Conservation (phyloP, 30 jellyfish, hydroid and myxozoan genomes). For the Rhopilema esculentum region DNA sequence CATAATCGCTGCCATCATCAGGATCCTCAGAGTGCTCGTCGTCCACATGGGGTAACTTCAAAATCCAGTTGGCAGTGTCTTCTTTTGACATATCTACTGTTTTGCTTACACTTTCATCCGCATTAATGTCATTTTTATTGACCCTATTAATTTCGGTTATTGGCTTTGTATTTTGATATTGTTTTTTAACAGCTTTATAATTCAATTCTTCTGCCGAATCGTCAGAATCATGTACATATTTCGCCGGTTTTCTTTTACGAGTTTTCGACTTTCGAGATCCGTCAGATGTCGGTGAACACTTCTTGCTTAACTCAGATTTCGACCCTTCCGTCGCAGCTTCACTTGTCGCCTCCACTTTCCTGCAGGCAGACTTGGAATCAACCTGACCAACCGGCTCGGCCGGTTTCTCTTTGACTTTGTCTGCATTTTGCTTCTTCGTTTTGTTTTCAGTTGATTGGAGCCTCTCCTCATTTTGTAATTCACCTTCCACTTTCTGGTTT, state of each 20-base stretch:
- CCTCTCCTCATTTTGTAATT: not conserved
- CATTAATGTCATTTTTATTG: not conserved
- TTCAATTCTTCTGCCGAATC: slow-evolving; percentile 54
- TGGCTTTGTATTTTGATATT: not conserved
- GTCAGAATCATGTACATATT: slow-evolving; percentile 18
- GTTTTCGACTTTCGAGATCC: slow-evolving; percentile 35
- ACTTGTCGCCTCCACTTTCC: not conserved
- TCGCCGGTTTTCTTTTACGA: slow-evolving; percentile 45
- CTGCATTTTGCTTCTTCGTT: too few relatives aligned
- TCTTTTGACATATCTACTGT: not conserved
- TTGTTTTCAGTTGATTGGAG: not conserved
- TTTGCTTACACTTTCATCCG: not conserved
- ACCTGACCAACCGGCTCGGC: not conserved
- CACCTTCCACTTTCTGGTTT: not conserved
- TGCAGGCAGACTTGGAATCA: not conserved
- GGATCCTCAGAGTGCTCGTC: slow-evolving; percentile 69
- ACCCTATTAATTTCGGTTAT: not conserved
- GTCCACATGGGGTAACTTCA: slow-evolving; percentile 21
- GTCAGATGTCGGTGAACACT: slow-evolving; percentile 48
- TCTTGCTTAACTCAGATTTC: slow-evolving; percentile 3
- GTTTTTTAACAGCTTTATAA: slow-evolving; percentile 4
- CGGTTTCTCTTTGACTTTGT: not conserved
- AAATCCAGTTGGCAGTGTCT: slow-evolving; percentile 49
- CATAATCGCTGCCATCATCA: slow-evolving; percentile 56
- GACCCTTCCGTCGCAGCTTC: not conserved